Evolutionary conservation across 2,797 vertebrate genomes (phyloP).

Genomic region (Manis javanica): DNA sequence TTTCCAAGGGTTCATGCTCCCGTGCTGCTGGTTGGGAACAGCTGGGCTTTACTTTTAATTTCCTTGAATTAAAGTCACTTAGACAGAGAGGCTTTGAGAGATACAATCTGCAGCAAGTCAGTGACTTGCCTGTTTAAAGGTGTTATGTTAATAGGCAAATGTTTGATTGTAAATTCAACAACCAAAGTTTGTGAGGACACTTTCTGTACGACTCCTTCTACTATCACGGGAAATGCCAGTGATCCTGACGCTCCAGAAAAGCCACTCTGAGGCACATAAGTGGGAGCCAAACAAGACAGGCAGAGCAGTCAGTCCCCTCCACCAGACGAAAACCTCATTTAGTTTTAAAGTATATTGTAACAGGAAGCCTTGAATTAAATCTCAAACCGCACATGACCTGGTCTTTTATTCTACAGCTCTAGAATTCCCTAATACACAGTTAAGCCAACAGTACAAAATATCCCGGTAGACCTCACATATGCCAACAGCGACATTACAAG

Average conservation of each 20-base stretch:
- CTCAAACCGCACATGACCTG: not conserved
- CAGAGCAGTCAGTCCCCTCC: not conserved
- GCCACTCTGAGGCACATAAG: not conserved
- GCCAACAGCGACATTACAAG: slow-evolving; percentile 11
- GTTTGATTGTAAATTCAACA: slow-evolving; percentile 33
- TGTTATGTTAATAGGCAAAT: not conserved
- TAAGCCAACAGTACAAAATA: not conserved
- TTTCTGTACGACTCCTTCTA: slow-evolving; percentile 48
- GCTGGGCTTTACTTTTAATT: slow-evolving; percentile 9
- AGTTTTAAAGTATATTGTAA: slow-evolving; percentile 40
- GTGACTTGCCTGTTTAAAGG: slow-evolving; percentile 38
- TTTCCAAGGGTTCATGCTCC: not conserved
- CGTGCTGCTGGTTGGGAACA: not conserved
- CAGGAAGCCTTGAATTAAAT: slow-evolving; percentile 55
- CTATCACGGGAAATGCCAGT: slow-evolving; percentile 54
- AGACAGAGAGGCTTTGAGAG: slow-evolving; percentile 68
- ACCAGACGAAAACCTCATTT: slow-evolving; percentile 34
- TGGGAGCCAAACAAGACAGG: slow-evolving; percentile 8
- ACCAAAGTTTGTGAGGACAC: slow-evolving; percentile 1
- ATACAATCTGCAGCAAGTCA: not conserved
- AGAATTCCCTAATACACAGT: not conserved
- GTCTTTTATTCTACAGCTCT: not conserved
- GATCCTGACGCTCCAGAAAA: slow-evolving; percentile 62
- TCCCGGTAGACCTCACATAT: not conserved
- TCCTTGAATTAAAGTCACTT: slow-evolving; percentile 57